Base-by-base conservation (phyloP, 2,888 invertebrate genomes). In the Stenotaenia linearis region DNA sequence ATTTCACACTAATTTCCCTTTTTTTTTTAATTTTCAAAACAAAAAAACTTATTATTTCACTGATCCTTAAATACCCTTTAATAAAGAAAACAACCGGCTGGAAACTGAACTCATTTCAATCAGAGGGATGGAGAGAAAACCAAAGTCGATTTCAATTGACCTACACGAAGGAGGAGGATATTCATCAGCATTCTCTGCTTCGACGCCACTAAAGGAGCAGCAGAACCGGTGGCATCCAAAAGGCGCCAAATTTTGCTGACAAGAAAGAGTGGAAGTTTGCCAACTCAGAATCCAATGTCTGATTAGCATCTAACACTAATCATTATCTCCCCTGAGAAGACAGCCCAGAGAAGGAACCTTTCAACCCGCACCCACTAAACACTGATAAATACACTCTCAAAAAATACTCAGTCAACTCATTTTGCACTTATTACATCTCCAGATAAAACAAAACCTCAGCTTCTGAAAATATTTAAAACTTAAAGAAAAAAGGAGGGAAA, bases 251-350 rank as follows among this genome's bases (percentile, higher is more conserved):
- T 30, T 30, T 75, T 75, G 75, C 75, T 75, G 75, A 75, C 75
- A 75, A 75, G 75, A 75, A 75, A 30, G 75, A 56, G 75, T 75
- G 75, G 75, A 75, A 75, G 75, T 28, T 32, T 75, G 75, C 75
- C 75, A 75, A 75, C 75, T 75, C 75, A 75, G 56, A 56, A 56
- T 23, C 56, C 56, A 56, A 28, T 75, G 28, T 32, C 75, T 75
- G 75, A 75, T 75, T 75, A 75, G 75, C 75, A 75, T 75, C 75
- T 23, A 75, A 28, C 75, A 75, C 75, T 75, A 75, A 75, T 75
- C 75, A 75, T 32, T 75, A 25, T 75, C 75, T 32, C 75, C 30
- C 75, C n/a, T n/a, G 75, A 32, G 75, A n/a, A 56, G 56, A 37
- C 37, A 37, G 37, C 37, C 9, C 15, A 23, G 56, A 23, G 4